Evolutionary conservation across 2,113 vertebrate genomes (phyloP), one percentile per base, ranked within the genome.

Genomic region (Delphinus delphis): DNA sequence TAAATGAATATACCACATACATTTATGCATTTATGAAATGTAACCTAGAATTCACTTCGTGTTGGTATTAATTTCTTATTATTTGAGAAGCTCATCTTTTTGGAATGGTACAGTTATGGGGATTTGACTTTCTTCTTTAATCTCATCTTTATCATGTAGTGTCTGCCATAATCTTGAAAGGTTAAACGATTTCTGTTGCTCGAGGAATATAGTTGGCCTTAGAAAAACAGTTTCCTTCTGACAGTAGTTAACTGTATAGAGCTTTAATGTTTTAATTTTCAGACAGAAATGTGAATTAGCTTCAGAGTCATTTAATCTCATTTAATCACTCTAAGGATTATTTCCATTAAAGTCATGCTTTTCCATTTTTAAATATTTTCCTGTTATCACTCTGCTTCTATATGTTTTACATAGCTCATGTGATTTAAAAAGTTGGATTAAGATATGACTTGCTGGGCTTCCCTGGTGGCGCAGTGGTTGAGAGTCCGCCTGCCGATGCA

Each of bases 131-230:
- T n/a, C 28, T 95, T 60, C 38, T 60, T 21, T 36, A 68, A 70
- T 13, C 60, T 67, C 70, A 11, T 58, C 20, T 79, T 50, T 1
- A 44, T 28, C 2, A 0, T 8, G 15, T 84, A 15, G 2, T 53
- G 60, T 79, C 38, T 26, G 36, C 36, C 60, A 60, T 25, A 14
- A 38, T 26, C 31, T 4, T 18, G 11, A 55, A 62, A 50, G 20
- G 3, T 1, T 36, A 47, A 36, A 18, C 1, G 0, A 13, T 25
- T 12, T 28, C 9, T 65, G 1, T 55, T 20, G 6, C n/a, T 73
- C 41, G 18, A 14, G 11, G 67, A 53, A 33, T 38, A 36, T 21
- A 53, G n/a, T 7, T 0, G 8, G 31, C 28, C n/a, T 74, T 13
- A 15, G 14, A 74, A 33, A 53, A 33, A 50, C 41, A 20, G 8